Base-by-base conservation (phyloP, 2,888 invertebrate genomes). In the Protophormia terraenovae region DNA sequence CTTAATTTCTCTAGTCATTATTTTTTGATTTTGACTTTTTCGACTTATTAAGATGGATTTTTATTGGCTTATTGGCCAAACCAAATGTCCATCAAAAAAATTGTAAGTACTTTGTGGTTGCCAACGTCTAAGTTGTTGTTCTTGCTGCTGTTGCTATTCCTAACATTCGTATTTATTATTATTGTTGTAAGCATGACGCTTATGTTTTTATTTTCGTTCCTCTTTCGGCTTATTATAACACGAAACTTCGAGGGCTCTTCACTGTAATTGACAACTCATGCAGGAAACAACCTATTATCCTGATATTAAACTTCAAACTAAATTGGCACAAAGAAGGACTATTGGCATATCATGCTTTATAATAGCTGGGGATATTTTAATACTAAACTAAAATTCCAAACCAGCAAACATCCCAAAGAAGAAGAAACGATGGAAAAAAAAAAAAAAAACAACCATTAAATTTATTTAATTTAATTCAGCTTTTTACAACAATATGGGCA, bases 251-350 rank as follows among this genome's bases (percentile, higher is more conserved):
- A 80, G 80, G 24, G 55, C 78, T 73, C 75, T 69, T 78, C 45
- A 47, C 27, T 80, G 79, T 90, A 90, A 90, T 89, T 89, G 90
- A 88, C 91, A 89, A 91, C 88, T 91, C 91, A 91, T 89, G 90
- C 90, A 90, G 91, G 91, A 91, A 91, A 90, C 91, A 90, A 88
- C 88, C 89, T 88, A 90, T 91, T 91, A 90, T 89, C 87, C 87
- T 88, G 90, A 87, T 88, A 89, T 90, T 90, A 90, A 90, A 89
- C 90, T 90, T 89, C 75, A 78, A 85, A 79, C 78, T 64, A 66
- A 82, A 82, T 79, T 79, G 69, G 71, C 69, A 82, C 22, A 71
- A 32, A 71, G 58, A 10, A 58, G n/a, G 38, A 14, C 6, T 55
- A 69, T 90, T 90, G 88, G 81, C 58, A 64, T 77, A 66, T 80